Base-by-base conservation (phyloP, 2,113 vertebrate genomes). In the Hypomesus transpacificus region DNA sequence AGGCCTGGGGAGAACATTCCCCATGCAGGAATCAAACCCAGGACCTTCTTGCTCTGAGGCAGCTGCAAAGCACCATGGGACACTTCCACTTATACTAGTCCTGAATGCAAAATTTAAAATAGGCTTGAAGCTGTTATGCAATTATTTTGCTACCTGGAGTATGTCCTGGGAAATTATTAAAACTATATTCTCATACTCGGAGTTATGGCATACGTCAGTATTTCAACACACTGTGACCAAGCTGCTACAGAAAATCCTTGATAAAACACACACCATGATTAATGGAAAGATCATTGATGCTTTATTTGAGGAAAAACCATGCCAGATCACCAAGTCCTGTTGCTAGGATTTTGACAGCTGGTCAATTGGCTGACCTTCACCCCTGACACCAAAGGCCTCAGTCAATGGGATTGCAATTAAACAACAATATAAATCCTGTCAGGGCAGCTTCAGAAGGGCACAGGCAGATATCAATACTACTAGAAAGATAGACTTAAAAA, bases 401-500 rank as follows among this genome's bases (percentile, higher is more conserved):
- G 4, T 39, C 14, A 58, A 89, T 85, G 2, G 77, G 75, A 86
- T 83, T 74, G 74, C 79, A 70, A 76, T 85, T 84, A 86, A 84
- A 87, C 74, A 71, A 66, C 59, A 73, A 53, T 64, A 54, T 68
- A 78, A 83, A 68, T 87, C 79, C 20, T 79, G 68, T 72, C 70
- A 82, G 64, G 75, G 59, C 59, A 68, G 69, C 61, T 58, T 53
- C 63, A 57, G 77, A 70, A 76, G 80, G 68, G 31, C 58, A 56
- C 58, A 2, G 58, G 77, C 39, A 69, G 80, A 84, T 68, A 73
- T 75, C 63, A 78, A 60, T 66, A 18, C 24, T 21, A 64, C 20
- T 70, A 66, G 75, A 21, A 21, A 58, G 24, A 26, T 26, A 26
- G 24, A 26, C 24, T 26, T 26, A 26, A 26, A 26, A 26, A 26